phyloP scores from a whole-genome alignment of 2,888 invertebrate genomes.

The Endotricha flammealis region DNA sequence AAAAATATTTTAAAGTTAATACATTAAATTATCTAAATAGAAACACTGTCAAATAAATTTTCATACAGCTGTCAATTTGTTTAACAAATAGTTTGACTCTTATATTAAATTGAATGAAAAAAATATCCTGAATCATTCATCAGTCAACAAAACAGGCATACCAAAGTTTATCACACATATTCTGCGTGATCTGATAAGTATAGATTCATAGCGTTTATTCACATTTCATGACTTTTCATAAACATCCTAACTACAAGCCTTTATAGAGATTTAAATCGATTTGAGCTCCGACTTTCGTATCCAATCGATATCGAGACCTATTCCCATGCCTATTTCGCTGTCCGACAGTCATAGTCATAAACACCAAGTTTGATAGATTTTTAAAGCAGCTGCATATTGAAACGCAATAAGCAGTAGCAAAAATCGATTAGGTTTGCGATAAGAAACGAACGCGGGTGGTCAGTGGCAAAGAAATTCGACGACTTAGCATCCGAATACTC shows the following conservation, averaged over 20 bases:
- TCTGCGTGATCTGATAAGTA: background rate
- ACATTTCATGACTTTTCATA: no score
- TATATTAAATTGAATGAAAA: no score
- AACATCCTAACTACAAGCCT: no score
- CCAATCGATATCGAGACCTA: background rate
- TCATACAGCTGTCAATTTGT: no score
- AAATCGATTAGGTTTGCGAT: constrained; percentile 23
- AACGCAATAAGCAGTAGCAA: constrained; percentile 11
- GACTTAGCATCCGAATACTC: constrained; percentile 62
- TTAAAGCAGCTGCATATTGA: constrained; percentile 8
- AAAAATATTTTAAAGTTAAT: no score
- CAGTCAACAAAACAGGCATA: no score
- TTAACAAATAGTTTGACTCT: no score
- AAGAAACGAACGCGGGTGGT: constrained; percentile 49
- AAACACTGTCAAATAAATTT: no score
- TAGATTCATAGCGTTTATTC: no score
- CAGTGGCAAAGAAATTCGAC: constrained; percentile 53
- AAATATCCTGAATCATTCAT: no score
- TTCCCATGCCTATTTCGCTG: constrained; percentile 7
- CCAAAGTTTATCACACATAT: background rate
- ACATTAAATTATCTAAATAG: no score
- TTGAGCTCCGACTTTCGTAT: background rate
- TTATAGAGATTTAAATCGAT: background rate
- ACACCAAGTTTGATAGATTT: constrained; percentile 4
- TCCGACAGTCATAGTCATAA: constrained; percentile 6